Conservation (phyloP, 2,888 invertebrate genomes). For the Dexiosoma caninum region DNA sequence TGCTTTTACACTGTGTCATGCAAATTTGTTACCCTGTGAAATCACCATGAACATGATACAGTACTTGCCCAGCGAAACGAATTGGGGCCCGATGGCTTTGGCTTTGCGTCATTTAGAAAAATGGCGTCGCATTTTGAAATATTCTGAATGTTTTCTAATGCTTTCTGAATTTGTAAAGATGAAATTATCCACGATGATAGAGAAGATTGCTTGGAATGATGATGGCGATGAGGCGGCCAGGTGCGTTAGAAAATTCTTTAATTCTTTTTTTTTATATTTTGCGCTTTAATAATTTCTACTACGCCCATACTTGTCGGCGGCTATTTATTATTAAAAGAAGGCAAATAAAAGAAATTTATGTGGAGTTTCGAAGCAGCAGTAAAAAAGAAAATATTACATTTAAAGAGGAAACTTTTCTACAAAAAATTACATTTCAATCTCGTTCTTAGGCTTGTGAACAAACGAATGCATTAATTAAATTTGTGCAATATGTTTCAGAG, state of each 20-base stretch:
- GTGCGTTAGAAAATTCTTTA: conserved; percentile 63
- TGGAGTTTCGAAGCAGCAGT: too few species aligned
- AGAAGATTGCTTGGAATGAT: conserved; percentile 76
- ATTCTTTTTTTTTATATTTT: too few species aligned
- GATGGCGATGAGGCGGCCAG: conserved; percentile 74
- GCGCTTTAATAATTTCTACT: too few species aligned
- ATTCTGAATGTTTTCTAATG: conserved; percentile 78
- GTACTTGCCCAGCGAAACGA: conserved; percentile 76
- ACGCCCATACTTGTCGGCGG: too few species aligned
- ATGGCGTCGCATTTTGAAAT: conserved; percentile 78
- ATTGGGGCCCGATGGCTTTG: conserved; percentile 77
- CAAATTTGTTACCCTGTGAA: conserved; percentile 77
- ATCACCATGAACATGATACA: conserved; percentile 77
- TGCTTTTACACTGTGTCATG: conserved; percentile 77
- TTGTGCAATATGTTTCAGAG: too few species aligned
- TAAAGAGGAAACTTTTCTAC: too few species aligned
- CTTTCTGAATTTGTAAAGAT: conserved; percentile 77
- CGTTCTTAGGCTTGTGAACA: too few species aligned
- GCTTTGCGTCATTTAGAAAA: conserved; percentile 76
- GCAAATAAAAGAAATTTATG: too few species aligned
- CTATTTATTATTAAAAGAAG: too few species aligned
- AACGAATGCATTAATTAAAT: too few species aligned
- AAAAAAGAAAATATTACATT: too few species aligned
- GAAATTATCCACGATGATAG: conserved; percentile 74
- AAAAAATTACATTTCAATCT: too few species aligned